These are phyloP conservation scores for Bryconaethiops microstoma DNA, from an alignment of 2,797 vertebrate species.

Conservation along the genomic window DNA sequence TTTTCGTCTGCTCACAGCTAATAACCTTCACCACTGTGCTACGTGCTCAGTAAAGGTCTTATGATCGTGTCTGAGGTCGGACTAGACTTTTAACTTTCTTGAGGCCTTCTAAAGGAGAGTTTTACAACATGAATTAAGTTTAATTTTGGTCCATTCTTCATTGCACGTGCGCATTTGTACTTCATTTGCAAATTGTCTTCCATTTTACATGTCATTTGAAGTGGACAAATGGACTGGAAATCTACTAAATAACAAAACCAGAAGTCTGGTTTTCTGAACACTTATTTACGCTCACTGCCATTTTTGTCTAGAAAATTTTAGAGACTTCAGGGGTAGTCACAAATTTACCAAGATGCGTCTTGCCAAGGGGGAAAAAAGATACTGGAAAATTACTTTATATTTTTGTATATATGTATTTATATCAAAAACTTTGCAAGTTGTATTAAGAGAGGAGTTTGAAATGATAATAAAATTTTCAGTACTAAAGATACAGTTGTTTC, in stretches of 20 bases:
- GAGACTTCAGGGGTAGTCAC: not conserved
- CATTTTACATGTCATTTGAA: no score
- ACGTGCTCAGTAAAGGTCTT: slow-evolving; percentile 11
- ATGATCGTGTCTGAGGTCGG: not conserved
- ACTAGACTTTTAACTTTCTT: not conserved
- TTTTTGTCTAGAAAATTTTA: no score
- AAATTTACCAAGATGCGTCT: not conserved
- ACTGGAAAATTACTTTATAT: not conserved
- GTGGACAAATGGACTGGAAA: no score
- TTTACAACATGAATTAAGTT: no score
- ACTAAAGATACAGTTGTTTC: no score
- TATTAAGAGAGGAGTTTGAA: not conserved
- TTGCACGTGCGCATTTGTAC: no score
- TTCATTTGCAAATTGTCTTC: no score
- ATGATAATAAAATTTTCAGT: not conserved
- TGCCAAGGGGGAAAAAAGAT: not conserved
- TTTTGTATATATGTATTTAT: not conserved
- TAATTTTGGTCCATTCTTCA: no score
- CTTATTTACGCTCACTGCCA: no score
- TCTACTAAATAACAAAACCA: no score
- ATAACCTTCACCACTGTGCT: slow-evolving; percentile 4
- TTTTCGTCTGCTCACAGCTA: slow-evolving; percentile 11
- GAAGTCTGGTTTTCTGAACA: no score
- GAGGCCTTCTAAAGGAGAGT: not conserved
- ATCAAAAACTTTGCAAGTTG: not conserved